phyloP scores from a whole-genome alignment of 1,140 invertebrate species.

The Neuroterus valhalla region DNA sequence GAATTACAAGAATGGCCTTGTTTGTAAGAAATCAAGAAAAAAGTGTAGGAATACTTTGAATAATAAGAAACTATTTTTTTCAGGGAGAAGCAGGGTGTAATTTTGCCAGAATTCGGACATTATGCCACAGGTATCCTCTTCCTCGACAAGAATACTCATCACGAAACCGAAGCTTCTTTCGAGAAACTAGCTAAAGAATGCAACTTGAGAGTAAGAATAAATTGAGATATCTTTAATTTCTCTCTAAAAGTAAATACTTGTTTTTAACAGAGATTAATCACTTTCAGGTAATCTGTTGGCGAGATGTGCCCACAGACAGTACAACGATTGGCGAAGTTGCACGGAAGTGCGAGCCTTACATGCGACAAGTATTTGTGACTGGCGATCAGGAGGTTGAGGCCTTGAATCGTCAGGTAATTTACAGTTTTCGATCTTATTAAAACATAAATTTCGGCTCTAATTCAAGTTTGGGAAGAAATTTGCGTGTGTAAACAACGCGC shows the following conservation, averaged over 20 bases:
- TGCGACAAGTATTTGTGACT: conserved; percentile 94
- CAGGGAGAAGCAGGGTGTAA: conserved; percentile 85
- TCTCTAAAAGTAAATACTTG: not conserved
- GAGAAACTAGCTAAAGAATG: conserved; percentile 86
- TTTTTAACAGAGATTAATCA: not conserved
- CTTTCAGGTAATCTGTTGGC: conserved; percentile 89
- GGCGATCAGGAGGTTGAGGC: conserved; percentile 78
- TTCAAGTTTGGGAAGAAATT: too few species aligned
- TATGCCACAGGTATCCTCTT: conserved; percentile 98
- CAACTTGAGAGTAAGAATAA: conserved; percentile 80
- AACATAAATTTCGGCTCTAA: not conserved
- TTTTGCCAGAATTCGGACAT: conserved; percentile 88
- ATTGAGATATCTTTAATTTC: conserved; percentile 17
- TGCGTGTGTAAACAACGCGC: too few species aligned
- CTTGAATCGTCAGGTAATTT: conserved; percentile 68
- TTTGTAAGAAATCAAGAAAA: too few species aligned
- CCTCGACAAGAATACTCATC: conserved; percentile 88
- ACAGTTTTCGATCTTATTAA: conserved; percentile 11
- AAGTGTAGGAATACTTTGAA: too few species aligned
- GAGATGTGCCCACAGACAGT: conserved; percentile 92
- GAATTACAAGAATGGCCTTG: too few species aligned
- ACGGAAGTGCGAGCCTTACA: conserved; percentile 93
- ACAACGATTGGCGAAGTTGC: conserved; percentile 92
- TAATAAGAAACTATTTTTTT: conserved; percentile 43
- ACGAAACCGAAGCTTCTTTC: conserved; percentile 89